Evolutionary conservation across 2,888 invertebrate genomes (phyloP).

Genomic region (Prenolepis imparis): DNA sequence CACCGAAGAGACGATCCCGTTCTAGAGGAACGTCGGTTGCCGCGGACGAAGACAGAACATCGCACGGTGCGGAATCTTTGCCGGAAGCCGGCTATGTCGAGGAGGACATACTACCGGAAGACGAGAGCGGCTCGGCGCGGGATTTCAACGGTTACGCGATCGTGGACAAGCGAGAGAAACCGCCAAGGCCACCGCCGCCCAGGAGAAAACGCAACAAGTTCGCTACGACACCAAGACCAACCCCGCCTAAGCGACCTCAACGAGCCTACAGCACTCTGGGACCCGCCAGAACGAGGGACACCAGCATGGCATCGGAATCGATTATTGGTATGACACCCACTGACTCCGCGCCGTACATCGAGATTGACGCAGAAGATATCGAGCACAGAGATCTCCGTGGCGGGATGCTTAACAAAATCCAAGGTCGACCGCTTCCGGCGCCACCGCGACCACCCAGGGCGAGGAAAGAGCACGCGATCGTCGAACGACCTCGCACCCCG

Average conservation of each 20-base stretch:
- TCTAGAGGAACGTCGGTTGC: slow-evolving; percentile 87
- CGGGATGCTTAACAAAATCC: slow-evolving; percentile 94
- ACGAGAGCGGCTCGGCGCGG: slow-evolving; percentile 83
- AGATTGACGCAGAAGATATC: slow-evolving; percentile 87
- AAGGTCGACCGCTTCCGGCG: slow-evolving; percentile 94
- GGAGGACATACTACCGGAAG: slow-evolving; percentile 85
- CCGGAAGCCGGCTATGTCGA: slow-evolving; percentile 86
- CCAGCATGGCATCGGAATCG: slow-evolving; percentile 43
- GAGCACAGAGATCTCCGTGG: slow-evolving; percentile 90
- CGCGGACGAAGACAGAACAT: slow-evolving; percentile 90
- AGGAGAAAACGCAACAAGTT: slow-evolving; percentile 88
- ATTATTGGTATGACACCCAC: slow-evolving; percentile 33
- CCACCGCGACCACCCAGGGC: slow-evolving; percentile 94
- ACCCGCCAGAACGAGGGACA: slow-evolving; percentile 87
- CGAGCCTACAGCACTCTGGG: slow-evolving; percentile 89
- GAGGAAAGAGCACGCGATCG: slow-evolving; percentile 77
- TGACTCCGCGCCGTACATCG: slow-evolving; percentile 88
- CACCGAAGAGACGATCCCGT: slow-evolving; percentile 87
- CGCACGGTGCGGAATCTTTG: slow-evolving; percentile 91
- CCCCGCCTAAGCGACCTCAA: slow-evolving; percentile 88
- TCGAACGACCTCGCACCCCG: slow-evolving; percentile 37
- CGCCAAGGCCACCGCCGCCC: slow-evolving; percentile 89
- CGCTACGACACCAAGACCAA: slow-evolving; percentile 89
- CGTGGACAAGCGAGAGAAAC: slow-evolving; percentile 90
- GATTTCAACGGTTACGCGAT: slow-evolving; percentile 91